Evolutionary conservation across 2,113 vertebrate genomes (phyloP), one percentile per base, ranked within the genome.

Genomic region (Girardinichthys multiradiatus): DNA sequence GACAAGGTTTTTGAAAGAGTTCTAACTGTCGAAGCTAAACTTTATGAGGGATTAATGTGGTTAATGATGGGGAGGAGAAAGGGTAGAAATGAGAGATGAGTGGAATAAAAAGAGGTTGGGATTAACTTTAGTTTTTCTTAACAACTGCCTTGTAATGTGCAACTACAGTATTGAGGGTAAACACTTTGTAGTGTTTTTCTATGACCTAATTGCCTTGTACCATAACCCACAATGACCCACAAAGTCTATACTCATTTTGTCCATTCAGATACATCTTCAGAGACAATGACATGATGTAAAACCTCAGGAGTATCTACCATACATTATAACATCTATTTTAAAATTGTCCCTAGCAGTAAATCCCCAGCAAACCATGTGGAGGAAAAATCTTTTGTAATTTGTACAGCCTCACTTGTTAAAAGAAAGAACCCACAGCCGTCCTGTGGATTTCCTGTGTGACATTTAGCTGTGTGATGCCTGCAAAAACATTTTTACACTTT

Each of bases 361-460:
- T 15, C 13, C 33, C 31, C 24, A 24, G 10, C 6, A n/a, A n/a
- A n/a, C n/a, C n/a, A n/a, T n/a, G n/a, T 45, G 17, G 2, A 58
- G 5, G 2, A 0, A 19, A 59, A 57, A 14, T 26, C 26, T 62
- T 17, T 21, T 24, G 11, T n/a, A 17, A 70, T 30, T 59, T 24
- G 4, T 51, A 24, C 28, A 63, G 30, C 12, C 54, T 51, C 4
- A 27, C 28, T 27, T 75, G 21, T 28, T 29, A 30, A 28, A 2
- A 58, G 15, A n/a, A 0, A 57, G 2, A 63, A 75, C 39, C 57
- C 14, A 24, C 61, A 61, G 17, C 15, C 54, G 27, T 5, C 0
- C 19, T 71, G 62, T 71, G 51, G 60, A 57, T 80, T 88, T 88
- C 81, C 85, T 86, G 89, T 51, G 0, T 45, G 42, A 68, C 54